Conservation (phyloP, 2,797 vertebrate genomes). For the Danio aesculapii region DNA sequence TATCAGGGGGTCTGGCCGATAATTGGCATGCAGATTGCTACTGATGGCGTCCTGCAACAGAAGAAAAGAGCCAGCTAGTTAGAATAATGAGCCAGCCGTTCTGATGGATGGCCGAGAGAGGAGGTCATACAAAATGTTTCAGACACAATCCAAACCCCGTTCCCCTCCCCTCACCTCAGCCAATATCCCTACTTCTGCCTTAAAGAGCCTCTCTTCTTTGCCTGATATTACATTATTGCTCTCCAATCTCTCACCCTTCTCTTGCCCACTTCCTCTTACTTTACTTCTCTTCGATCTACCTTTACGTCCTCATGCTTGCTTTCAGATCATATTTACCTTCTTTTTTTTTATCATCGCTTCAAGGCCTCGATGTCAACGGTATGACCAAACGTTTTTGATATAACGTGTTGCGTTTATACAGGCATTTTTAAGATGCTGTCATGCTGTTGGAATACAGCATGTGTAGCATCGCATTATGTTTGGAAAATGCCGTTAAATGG, state of each 20-base stretch:
- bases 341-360: neutral
- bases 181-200: conserved; percentile 72
- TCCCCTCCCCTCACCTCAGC: conserved; percentile 69
- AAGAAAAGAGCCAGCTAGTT: conserved; percentile 93
- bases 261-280: conserved; percentile 65
- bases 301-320: neutral
- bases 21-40: conserved; percentile 99
- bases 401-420: conserved; percentile 71
- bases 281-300: conserved; percentile 25
- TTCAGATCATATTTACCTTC: conserved; percentile 1
- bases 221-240: conserved; percentile 50
- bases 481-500: conserved; percentile 74
- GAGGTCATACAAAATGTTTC: conserved; percentile 94
- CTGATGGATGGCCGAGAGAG: conserved; percentile 97
- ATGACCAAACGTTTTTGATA: conserved; percentile 61
- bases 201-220: conserved; percentile 62
- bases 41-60: conserved; percentile 92
- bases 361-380: neutral
- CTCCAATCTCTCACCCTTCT: conserved; percentile 69
- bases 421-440: conserved; percentile 80
- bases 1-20: conserved; percentile 98
- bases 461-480: conserved; percentile 73
- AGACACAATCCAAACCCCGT: conserved; percentile 79
- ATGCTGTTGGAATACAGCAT: conserved; percentile 85
- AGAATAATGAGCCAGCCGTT: conserved; percentile 94